Evolutionary conservation across 2,113 vertebrate species (phyloP), one percentile per base, ranked within the genome.

Genomic region (Fregata magnificens): DNA sequence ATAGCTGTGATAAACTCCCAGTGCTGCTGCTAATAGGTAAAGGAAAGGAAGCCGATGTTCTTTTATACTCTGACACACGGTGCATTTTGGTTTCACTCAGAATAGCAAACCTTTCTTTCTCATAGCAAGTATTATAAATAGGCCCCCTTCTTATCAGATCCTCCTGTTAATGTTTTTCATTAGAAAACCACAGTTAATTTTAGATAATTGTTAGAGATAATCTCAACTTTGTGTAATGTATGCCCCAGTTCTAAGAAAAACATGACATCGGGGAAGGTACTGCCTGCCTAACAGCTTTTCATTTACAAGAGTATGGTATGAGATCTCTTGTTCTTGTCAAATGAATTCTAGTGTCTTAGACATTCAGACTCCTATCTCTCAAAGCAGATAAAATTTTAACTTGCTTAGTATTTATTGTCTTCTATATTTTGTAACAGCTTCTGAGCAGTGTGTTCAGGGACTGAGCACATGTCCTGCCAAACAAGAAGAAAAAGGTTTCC

Each of bases 141-240:
- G 97, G 94, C 74, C 36, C 78, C 71, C 49, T 95, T 80, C 95
- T 98, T 98, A 98, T 98, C 98, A 98, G 98, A 98, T 98, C 73
- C 77, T 94, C 81, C 95, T 95, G 94, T 98, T 96, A 98, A 97
- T 98, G 98, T 97, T 98, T 98, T 98, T 98, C 98, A 98, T 98
- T 98, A 98, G 97, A 98, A 98, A 98, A 98, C 98, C 98, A 97
- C 97, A 98, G 98, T 98, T 98, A 98, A 98, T 98, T 98, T 98
- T 96, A 98, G 98, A 98, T 98, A 97, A 98, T 98, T 98, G 96
- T 95, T 67, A 14, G 62, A 97, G 98, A 98, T 98, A 98, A 98
- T 98, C 98, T 98, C 94, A 97, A 98, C 97, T 98, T 95, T 97
- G 96, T 98, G 97, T 96, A 95, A 95, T 92, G 16, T 44, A 94